These are phyloP conservation scores for Enteromius fasciolatus DNA, from an alignment of 2,797 vertebrate species.

Conservation along the genomic window DNA sequence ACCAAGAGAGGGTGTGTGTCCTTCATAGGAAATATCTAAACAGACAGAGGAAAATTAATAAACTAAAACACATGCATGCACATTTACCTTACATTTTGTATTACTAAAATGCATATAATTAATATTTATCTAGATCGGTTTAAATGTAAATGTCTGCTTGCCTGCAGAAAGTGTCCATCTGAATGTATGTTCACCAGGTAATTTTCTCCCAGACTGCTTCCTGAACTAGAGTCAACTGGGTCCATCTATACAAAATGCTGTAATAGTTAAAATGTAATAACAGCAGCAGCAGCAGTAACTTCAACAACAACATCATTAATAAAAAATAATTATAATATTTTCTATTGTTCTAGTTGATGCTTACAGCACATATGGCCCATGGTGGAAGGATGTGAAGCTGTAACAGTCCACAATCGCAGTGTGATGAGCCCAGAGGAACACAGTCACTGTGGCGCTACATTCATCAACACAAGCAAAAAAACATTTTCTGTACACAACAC, in stretches of 20 bases:
- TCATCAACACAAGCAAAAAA: background rate
- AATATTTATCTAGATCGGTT: background rate
- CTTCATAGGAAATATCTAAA: conserved; percentile 80
- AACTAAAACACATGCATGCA: background rate
- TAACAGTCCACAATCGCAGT: conserved; percentile 84
- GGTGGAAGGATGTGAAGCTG: conserved; percentile 88
- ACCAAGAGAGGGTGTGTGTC: conserved; percentile 87
- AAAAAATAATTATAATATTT: background rate
- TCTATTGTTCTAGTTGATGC: conserved; percentile 56
- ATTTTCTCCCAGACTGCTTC: conserved; percentile 62
- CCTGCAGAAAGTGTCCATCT: conserved; percentile 79
- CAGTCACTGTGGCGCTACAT: conserved; percentile 87
- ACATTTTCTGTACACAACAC: background rate
- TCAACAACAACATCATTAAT: background rate
- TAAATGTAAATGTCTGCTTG: conserved; percentile 25
- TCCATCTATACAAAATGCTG: conserved; percentile 50
- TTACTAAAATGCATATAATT: background rate
- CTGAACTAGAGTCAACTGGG: background rate
- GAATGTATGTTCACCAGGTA: conserved; percentile 72
- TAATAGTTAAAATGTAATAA: background rate
- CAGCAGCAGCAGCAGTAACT: background rate
- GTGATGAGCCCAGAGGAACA: conserved; percentile 63
- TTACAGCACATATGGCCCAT: conserved; percentile 83
- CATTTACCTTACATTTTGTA: background rate
- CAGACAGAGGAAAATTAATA: background rate